These are phyloP conservation scores for Melanotaenia trifasciata DNA, from an alignment of 2,797 vertebrate genomes.

Conservation along the genomic window DNA sequence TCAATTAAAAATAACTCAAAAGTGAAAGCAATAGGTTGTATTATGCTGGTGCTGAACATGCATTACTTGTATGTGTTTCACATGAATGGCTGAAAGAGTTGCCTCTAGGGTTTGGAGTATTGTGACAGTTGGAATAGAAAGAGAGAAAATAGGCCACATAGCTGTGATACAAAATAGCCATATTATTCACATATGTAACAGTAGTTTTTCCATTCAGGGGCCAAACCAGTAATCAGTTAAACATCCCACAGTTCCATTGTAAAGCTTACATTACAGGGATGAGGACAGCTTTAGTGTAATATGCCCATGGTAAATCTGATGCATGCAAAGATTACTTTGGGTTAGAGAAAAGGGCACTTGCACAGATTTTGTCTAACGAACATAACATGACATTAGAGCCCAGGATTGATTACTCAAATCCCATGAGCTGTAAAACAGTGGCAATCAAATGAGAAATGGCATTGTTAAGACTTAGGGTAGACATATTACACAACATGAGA, in stretches of 20 bases:
- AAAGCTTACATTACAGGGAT: background rate
- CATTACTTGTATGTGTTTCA: too few relatives aligned
- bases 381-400: slow-evolving; percentile 27
- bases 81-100: too few relatives aligned
- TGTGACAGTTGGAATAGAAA: too few relatives aligned
- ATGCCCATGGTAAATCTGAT: slow-evolving; percentile 18
- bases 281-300: slow-evolving; percentile 6
- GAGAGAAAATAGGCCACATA: too few relatives aligned
- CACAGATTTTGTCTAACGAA: slow-evolving; percentile 49
- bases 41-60: too few relatives aligned
- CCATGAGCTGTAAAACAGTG: slow-evolving; percentile 33
- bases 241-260: background rate
- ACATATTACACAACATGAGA: slow-evolving; percentile 48
- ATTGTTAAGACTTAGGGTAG: slow-evolving; percentile 47
- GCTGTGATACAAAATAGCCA: too few relatives aligned
- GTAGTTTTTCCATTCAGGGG: background rate
- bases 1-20: too few relatives aligned
- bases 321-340: slow-evolving; percentile 14
- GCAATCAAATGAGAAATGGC: slow-evolving; percentile 60
- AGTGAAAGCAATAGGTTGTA: too few relatives aligned
- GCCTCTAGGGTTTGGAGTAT: too few relatives aligned
- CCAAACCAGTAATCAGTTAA: background rate
- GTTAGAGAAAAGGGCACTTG: slow-evolving; percentile 29
- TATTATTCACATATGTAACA: too few relatives aligned
- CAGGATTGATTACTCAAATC: slow-evolving; percentile 54